Evolutionary conservation across 2,113 vertebrate genomes (phyloP), one percentile per base, ranked within the genome.

Genomic region (Hassar affinis): DNA sequence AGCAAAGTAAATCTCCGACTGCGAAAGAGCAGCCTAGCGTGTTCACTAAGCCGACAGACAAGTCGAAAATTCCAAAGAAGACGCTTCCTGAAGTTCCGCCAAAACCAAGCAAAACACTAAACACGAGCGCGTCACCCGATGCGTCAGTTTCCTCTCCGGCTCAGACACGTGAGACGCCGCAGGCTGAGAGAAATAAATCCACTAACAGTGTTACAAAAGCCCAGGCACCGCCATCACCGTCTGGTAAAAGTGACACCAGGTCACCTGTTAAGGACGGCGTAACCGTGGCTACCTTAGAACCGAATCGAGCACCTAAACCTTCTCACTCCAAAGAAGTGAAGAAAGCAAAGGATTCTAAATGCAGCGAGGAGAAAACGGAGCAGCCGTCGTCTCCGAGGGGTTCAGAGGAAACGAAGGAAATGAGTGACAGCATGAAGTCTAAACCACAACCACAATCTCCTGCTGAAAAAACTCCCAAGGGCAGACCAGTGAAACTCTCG

Each of bases 31-130:
- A 87, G 79, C 51, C 57, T 22, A 42, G 27, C 71, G 45, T 49
- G 35, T 78, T 56, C 62, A 88, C 38, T 59, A 64, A 83, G 35
- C 27, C 4, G 45, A 59, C 0, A 14, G 79, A 86, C 64, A 93
- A 92, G 87, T 91, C 92, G 45, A 94, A 91, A 91, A 92, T 94
- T 78, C 92, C 92, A 12, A 92, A 92, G 88, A 92, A 89, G 84
- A 78, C 86, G 10, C 15, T 84, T 57, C 89, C 87, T 71, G 92
- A 92, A 11, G 15, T 80, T 72, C 88, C 88, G 3, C 57, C 86
- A 22, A 94, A 93, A 88, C 88, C 89, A 27, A 87, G 87, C 22
- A 84, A 84, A 27, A 83, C 87, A 22, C 12, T 84, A 33, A 89
- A 91, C 59, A 35, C 25, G 4, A 49, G 76, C 57, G 5, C 15